Evolutionary conservation across 2,797 vertebrate genomes (phyloP).

Genomic region (Chrysolophus pictus): DNA sequence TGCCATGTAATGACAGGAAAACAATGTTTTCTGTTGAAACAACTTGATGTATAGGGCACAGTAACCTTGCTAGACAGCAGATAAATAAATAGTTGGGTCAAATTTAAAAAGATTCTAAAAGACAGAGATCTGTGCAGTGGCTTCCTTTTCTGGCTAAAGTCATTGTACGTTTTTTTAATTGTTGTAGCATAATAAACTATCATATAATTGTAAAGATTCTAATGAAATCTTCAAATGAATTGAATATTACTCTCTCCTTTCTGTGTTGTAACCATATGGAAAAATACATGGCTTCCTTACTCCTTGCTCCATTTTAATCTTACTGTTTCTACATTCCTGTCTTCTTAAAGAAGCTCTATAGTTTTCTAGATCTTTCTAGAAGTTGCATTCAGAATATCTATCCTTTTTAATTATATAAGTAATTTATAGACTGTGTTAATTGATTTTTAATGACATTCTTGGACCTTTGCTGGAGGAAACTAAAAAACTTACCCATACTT

Average conservation of each 20-base stretch:
- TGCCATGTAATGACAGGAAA: background rate
- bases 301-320: background rate
- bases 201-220: background rate
- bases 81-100: background rate
- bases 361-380: background rate
- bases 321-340: background rate
- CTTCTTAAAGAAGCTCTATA: background rate
- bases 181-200: background rate
- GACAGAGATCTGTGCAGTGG: background rate
- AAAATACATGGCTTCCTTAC: background rate
- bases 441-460: accelerated
- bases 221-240: background rate
- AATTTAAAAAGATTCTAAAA: background rate
- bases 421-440: background rate
- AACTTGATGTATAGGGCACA: background rate
- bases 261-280: background rate
- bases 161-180: background rate
- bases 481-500: background rate
- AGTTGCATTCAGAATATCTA: background rate
- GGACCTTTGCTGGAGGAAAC: background rate
- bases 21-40: background rate
- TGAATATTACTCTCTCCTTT: too few species aligned
- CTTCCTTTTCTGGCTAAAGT: background rate
- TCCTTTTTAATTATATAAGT: background rate
- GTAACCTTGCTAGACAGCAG: background rate